Conservation (phyloP, 1,140 invertebrate genomes). For the Gerris buenoi region DNA sequence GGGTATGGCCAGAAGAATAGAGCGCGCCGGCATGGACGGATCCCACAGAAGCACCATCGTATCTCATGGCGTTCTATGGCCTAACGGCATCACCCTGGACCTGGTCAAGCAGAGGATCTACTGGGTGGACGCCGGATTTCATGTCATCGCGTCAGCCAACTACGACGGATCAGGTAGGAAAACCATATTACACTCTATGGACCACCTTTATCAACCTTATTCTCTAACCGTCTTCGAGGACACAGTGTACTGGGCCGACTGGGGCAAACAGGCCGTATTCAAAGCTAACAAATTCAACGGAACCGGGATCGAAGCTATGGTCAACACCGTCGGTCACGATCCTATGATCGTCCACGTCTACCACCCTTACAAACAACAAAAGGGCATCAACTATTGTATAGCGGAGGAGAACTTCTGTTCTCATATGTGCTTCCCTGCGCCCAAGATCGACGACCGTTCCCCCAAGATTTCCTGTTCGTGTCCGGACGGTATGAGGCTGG, state of each 20-base stretch:
- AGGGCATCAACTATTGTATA: conserved; percentile 6
- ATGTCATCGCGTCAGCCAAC: conserved; percentile 67
- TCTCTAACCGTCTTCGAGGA: conserved; percentile 84
- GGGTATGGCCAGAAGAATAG: conserved; percentile 75
- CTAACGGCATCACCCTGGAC: conserved; percentile 81
- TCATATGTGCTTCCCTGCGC: conserved; percentile 10
- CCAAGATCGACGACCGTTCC: conserved; percentile 3
- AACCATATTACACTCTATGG: conserved; percentile 56
- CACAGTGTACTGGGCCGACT: conserved; percentile 92
- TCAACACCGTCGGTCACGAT: neutral
- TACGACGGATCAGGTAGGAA: conserved; percentile 64
- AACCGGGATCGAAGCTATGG: conserved; percentile 3
- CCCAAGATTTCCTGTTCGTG: conserved; percentile 9
- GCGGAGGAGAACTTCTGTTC: conserved; percentile 2
- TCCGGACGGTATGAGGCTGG: conserved; percentile 8
- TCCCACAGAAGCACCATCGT: conserved; percentile 70
- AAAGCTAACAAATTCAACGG: conserved; percentile 15
- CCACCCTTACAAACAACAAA: conserved; percentile 11
- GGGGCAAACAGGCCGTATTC: conserved; percentile 38
- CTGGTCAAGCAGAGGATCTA: conserved; percentile 66
- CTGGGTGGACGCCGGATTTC: conserved; percentile 91
- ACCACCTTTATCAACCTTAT: conserved; percentile 72
- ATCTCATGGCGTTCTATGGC: conserved; percentile 78
- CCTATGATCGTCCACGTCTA: conserved; percentile 13
- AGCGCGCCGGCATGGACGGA: conserved; percentile 87